Conservation (phyloP, 2,113 vertebrate species). For the Cynoglossus semilaevis region DNA sequence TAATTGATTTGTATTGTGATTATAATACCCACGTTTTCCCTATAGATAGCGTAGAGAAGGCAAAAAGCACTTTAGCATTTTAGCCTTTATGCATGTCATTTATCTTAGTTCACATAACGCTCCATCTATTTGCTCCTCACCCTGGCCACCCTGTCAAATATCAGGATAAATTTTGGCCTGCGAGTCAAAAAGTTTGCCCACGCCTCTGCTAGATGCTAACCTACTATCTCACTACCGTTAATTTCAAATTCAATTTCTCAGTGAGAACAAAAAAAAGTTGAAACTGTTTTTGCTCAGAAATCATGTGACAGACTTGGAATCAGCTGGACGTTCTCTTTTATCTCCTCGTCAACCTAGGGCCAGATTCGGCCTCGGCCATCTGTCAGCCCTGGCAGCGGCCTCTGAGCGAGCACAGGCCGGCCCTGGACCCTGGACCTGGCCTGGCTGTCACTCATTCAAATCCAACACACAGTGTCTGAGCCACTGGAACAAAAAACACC, state of each 20-base stretch:
- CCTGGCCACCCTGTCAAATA: no score
- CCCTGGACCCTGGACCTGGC: slow-evolving; percentile 22
- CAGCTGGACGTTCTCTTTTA: slow-evolving; percentile 50
- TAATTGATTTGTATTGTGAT: no score
- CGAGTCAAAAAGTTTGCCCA: no score
- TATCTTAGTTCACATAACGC: no score
- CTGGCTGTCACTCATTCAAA: slow-evolving; percentile 7
- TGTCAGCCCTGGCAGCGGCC: slow-evolving; percentile 38
- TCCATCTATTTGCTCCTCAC: no score
- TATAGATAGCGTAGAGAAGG: no score
- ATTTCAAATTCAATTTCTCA: neutral
- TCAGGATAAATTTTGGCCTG: no score
- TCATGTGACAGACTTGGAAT: slow-evolving; percentile 35
- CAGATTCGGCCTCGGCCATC: slow-evolving; percentile 39
- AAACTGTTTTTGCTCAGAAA: neutral
- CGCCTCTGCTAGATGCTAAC: no score
- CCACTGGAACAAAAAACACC: slow-evolving; percentile 18
- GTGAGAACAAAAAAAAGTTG: neutral
- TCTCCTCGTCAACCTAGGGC: slow-evolving; percentile 37
- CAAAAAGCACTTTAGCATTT: no score
- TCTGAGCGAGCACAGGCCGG: neutral
- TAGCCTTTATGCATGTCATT: no score
- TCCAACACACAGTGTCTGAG: neutral
- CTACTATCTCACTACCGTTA: no score
- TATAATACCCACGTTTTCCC: no score